Conservation (phyloP, 1,140 invertebrate genomes). For the Panagrolaimus sp. region DNA sequence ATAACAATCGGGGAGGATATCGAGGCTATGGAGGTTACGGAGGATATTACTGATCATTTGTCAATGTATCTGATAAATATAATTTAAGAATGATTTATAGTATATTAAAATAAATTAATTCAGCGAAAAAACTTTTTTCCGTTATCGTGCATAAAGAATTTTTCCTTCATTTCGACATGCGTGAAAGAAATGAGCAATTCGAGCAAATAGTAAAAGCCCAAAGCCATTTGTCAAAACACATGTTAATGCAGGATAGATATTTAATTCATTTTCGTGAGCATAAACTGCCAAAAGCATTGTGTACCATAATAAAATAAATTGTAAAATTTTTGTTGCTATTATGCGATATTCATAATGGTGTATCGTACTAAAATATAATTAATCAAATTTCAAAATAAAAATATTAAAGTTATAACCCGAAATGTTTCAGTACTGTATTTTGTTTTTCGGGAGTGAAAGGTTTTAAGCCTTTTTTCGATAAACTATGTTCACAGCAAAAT, state of each 20-base stretch:
- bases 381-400: not conserved
- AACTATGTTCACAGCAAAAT: conserved; percentile 44
- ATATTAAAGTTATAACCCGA: not conserved
- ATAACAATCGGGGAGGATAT: no score
- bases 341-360: conserved; percentile 41
- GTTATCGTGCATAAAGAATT: not conserved
- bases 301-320: conserved; percentile 46
- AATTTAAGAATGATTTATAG: no score
- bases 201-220: conserved; percentile 41
- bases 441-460: not conserved
- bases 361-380: conserved; percentile 28
- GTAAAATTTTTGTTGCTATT: conserved; percentile 34
- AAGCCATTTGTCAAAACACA: conserved; percentile 45
- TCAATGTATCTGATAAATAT: no score
- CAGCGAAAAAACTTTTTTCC: not conserved
- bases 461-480: conserved; percentile 13
- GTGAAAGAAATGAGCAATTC: conserved; percentile 26
- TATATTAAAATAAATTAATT: no score
- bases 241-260: conserved; percentile 44
- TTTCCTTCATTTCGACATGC: conserved; percentile 20
- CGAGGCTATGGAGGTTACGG: no score
- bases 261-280: conserved; percentile 39
- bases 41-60: no score
- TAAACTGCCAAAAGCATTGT: conserved; percentile 41
- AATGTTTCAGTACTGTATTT: not conserved